Conservation (phyloP, 2,888 invertebrate species). For the Girardia tigrina region DNA sequence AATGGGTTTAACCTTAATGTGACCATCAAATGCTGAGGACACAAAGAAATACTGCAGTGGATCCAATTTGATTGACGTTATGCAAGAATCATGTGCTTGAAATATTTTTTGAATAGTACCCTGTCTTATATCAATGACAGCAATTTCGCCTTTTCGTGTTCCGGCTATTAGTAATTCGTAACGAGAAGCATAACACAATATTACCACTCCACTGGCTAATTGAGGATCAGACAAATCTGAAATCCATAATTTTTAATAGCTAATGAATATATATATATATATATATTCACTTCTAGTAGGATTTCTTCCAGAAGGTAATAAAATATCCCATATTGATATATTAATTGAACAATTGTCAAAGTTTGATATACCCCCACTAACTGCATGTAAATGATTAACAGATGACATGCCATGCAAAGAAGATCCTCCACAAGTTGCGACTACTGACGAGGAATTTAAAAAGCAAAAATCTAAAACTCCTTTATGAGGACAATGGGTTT, state of each 20-base stretch:
- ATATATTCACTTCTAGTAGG: neutral
- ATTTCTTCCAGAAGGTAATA: conserved; percentile 16
- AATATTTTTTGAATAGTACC: neutral
- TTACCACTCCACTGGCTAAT: neutral
- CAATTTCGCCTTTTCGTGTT: conserved; percentile 13
- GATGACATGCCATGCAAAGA: conserved; percentile 4
- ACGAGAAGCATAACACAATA: neutral
- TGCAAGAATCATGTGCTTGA: conserved; percentile 15
- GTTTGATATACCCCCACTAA: neutral
- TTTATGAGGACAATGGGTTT: neutral
- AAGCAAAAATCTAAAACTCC: conserved; percentile 24
- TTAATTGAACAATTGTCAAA: neutral
- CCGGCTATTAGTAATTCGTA: neutral
- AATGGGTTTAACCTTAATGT: neutral
- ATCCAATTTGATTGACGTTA: neutral
- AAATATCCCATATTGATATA: neutral
- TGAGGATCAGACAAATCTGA: conserved; percentile 10
- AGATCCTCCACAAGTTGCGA: neutral
- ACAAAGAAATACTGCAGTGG: conserved; percentile 21
- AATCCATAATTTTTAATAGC: no score
- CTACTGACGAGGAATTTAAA: neutral
- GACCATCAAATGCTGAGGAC: neutral
- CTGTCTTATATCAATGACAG: conserved; percentile 5
- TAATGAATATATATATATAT: no score
- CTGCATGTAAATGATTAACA: conserved; percentile 8